Percentiles rank a stretch among this genome's conserved stretches.
Conservation (phyloP, 2,888 invertebrate genomes). For the Platypus cylindrus region DNA sequence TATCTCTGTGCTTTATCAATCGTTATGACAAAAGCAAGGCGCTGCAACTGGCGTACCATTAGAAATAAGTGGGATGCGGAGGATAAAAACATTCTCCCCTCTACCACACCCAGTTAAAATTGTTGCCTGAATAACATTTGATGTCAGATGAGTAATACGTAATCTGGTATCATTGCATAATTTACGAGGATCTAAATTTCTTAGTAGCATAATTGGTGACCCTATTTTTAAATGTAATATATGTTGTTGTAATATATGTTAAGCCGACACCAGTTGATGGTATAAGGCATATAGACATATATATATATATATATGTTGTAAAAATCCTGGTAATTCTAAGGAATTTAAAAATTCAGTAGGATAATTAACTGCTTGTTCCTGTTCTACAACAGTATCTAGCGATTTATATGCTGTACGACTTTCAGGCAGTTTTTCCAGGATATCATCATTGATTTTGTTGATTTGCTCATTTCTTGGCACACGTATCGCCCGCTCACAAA, state of each 20-base stretch:
- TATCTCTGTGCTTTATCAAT: too few species aligned
- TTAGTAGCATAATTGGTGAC: conserved; percentile 2
- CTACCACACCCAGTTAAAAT: conserved; percentile 1
- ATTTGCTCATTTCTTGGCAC: conserved; percentile 3
- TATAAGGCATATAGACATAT: too few species aligned
- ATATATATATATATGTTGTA: too few species aligned
- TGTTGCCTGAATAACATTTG: conserved; percentile 4
- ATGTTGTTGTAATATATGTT: conserved; percentile 17
- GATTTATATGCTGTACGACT: conserved; percentile 1
- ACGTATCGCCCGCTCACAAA: conserved; percentile 2
- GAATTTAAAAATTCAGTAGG: conserved; percentile 11
- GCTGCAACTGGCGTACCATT: too few species aligned
- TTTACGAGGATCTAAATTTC: background rate
- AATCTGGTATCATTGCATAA: conserved; percentile 5
- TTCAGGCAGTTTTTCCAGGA: conserved; percentile 1
- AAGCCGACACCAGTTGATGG: too few species aligned
- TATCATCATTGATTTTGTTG: background rate
- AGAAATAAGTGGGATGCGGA: conserved; percentile 6
- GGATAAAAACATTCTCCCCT: conserved; percentile 6
- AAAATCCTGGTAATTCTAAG: conserved; percentile 7
- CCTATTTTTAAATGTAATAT: conserved; percentile 14
- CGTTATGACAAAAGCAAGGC: too few species aligned
- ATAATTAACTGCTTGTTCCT: conserved; percentile 6
- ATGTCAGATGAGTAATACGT: background rate
- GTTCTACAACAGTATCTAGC: conserved; percentile 1